Percentiles rank a stretch among this genome's conserved stretches.
phyloP scores from a whole-genome alignment of 2,113 vertebrate species.

The Dicentrarchus labrax region DNA sequence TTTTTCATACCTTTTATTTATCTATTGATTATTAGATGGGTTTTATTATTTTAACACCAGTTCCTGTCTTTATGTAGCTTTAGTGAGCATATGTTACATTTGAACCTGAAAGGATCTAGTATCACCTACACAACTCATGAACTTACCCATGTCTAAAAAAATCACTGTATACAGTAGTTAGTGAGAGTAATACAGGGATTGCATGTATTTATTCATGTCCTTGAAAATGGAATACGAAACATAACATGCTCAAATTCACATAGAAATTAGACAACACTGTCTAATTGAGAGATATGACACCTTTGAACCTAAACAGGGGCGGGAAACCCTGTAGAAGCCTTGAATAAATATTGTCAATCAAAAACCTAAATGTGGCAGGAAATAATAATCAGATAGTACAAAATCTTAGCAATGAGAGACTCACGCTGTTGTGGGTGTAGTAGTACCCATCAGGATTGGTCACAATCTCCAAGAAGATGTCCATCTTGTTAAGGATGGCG shows the following conservation, averaged over 20 bases:
- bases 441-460: conserved; percentile 92
- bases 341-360: background rate
- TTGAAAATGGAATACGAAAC: background rate
- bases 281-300: background rate
- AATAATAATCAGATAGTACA: background rate
- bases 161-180: background rate
- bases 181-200: background rate
- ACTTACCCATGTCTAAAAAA: background rate
- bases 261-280: background rate
- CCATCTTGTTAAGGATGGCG: conserved; percentile 86
- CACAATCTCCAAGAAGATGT: conserved; percentile 91
- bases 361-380: background rate
- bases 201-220: background rate
- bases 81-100: background rate
- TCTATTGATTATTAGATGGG: background rate
- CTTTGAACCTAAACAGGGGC: background rate
- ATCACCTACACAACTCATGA: background rate
- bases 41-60: background rate
- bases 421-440: conserved; percentile 88
- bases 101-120: background rate
- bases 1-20: no score
- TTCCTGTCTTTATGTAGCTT: no score
- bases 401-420: conserved; percentile 32
- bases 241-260: background rate
- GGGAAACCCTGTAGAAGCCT: background rate